phyloP scores from a whole-genome alignment of 2,888 invertebrate species.

The Trachelus stipa region DNA sequence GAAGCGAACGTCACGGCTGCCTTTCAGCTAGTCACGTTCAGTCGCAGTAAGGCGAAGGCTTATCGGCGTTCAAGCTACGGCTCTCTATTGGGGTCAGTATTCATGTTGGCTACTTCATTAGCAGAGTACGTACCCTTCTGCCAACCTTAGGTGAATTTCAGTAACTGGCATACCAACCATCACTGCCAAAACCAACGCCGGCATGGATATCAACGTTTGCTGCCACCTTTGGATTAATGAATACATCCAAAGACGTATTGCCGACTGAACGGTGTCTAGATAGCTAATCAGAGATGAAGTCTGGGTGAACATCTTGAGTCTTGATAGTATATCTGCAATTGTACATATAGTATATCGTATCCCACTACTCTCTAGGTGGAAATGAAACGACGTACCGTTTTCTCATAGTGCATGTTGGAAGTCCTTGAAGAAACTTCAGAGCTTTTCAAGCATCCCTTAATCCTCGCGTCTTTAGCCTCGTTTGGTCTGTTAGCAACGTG shows the following conservation, averaged over 20 bases:
- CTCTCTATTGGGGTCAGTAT: slow-evolving; percentile 26
- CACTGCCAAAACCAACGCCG: neutral
- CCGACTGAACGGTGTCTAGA: neutral
- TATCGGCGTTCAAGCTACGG: slow-evolving; percentile 25
- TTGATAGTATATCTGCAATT: neutral
- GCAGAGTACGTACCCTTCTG: slow-evolving; percentile 25
- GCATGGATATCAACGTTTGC: neutral
- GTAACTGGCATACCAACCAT: neutral
- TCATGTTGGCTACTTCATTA: slow-evolving; percentile 36
- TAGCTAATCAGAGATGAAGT: neutral
- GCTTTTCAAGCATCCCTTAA: neutral
- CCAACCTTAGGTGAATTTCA: slow-evolving; percentile 14
- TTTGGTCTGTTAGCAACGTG: slow-evolving; percentile 49
- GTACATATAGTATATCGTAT: neutral
- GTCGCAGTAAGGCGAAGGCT: slow-evolving; percentile 29
- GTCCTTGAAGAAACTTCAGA: neutral
- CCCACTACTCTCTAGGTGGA: neutral
- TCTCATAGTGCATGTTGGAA: neutral
- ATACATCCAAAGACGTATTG: neutral
- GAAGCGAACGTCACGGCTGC: neutral
- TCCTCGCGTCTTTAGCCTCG: slow-evolving; percentile 39
- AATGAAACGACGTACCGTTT: neutral
- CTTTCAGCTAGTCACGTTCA: slow-evolving; percentile 25
- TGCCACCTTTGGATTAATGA: neutral
- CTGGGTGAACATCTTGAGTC: neutral